A percentile compares a stretch with the other conserved stretches of the same genome.
These are phyloP conservation scores for Pteropus rufus DNA, from an alignment of 2,797 vertebrate species.

Conservation along the genomic window DNA sequence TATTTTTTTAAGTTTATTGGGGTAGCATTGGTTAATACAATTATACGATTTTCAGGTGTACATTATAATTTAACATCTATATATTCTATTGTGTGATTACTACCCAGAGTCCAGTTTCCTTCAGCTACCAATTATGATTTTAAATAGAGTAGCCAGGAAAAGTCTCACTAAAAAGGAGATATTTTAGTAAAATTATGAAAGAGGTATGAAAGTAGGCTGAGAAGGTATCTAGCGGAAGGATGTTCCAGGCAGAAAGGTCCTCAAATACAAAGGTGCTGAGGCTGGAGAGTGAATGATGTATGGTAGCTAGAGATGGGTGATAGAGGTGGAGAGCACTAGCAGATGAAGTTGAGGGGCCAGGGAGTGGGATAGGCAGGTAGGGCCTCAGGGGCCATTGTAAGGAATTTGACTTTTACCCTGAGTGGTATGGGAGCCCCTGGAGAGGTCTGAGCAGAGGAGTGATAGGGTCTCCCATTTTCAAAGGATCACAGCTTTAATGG, in stretches of 20 bases:
- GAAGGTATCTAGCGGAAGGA: neutral
- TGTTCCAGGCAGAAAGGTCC: neutral
- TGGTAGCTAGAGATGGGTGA: neutral
- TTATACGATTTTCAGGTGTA: too few species aligned
- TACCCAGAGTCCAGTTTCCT: too few species aligned
- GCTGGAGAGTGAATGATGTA: neutral
- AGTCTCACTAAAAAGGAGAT: neutral
- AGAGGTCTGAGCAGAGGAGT: neutral
- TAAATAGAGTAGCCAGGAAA: neutral
- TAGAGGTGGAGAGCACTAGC: neutral
- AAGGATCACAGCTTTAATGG: neutral
- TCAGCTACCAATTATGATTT: neutral
- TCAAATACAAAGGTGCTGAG: neutral
- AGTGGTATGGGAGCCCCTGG: neutral
- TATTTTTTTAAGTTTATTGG: too few species aligned
- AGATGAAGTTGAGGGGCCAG: neutral
- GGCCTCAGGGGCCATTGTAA: neutral
- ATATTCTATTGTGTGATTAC: too few species aligned
- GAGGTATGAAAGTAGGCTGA: neutral
- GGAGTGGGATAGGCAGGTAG: neutral
- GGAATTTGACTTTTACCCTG: neutral
- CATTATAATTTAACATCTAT: too few species aligned
- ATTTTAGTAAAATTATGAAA: neutral
- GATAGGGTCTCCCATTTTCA: neutral
- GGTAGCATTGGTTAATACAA: too few species aligned